These are phyloP conservation scores for Dendroctonus valens DNA, from an alignment of 1,140 invertebrate genomes.

Conservation along the genomic window DNA sequence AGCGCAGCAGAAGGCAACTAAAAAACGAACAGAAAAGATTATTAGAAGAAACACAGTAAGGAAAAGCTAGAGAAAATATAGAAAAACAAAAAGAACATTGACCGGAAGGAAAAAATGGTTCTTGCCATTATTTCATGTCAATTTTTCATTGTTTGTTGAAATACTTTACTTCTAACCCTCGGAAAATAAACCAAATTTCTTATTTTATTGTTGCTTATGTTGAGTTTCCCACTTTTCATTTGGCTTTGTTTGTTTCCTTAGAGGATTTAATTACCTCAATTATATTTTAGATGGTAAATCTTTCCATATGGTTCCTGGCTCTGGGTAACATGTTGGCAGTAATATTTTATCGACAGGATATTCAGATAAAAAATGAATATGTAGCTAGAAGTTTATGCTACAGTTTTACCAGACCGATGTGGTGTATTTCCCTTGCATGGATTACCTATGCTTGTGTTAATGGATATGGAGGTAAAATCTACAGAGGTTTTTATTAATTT, in stretches of 20 bases:
- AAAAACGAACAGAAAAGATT: too few relatives aligned
- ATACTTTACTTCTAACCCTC: too few relatives aligned
- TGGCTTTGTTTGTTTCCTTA: background rate
- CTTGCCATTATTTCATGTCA: too few relatives aligned
- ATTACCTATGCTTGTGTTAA: constrained; percentile 17
- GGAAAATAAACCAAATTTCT: too few relatives aligned
- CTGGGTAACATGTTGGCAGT: constrained; percentile 24
- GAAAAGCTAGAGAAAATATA: too few relatives aligned
- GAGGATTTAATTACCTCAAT: background rate
- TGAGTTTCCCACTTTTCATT: too few relatives aligned
- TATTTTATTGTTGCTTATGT: too few relatives aligned
- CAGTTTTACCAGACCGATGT: constrained; percentile 21
- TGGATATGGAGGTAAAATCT: constrained; percentile 21
- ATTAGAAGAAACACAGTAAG: too few relatives aligned
- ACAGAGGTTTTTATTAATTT: background rate
- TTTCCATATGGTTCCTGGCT: constrained; percentile 11
- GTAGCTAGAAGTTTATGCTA: constrained; percentile 32
- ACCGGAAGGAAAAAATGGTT: too few relatives aligned
- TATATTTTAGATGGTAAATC: constrained; percentile 1
- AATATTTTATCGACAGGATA: constrained; percentile 26
- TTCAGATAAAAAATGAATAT: constrained; percentile 24
- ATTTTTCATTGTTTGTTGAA: too few relatives aligned
- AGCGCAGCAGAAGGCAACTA: too few relatives aligned
- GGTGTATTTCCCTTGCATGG: constrained; percentile 16
- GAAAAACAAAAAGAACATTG: too few relatives aligned